phyloP scores from a whole-genome alignment of 2,113 vertebrate genomes.

The Danionella cerebrum region DNA sequence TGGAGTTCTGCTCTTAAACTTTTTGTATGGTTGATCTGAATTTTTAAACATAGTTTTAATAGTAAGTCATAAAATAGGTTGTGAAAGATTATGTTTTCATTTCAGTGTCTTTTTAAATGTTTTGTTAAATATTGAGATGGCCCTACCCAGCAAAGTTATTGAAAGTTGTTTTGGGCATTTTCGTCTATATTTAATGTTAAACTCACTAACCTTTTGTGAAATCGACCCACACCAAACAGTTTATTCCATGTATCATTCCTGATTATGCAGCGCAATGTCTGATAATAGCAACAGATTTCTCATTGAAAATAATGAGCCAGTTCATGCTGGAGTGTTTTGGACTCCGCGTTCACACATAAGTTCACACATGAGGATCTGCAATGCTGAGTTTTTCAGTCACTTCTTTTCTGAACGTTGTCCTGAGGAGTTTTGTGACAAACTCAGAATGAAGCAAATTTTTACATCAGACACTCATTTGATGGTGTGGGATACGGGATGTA shows the following conservation, averaged over 20 bases:
- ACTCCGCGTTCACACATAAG: constrained; percentile 19
- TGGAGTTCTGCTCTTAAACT: no score
- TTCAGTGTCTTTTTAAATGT: no score
- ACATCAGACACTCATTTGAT: background rate
- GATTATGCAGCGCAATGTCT: constrained; percentile 9
- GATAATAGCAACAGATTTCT: constrained; percentile 27
- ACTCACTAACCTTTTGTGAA: background rate
- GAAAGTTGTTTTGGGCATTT: background rate
- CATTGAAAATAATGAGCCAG: constrained; percentile 18
- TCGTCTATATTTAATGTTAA: background rate
- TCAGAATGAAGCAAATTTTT: background rate
- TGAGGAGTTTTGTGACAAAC: constrained; percentile 1
- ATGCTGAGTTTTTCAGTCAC: constrained; percentile 18
- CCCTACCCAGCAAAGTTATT: no score
- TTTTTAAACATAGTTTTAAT: no score
- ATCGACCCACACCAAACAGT: background rate
- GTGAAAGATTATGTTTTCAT: no score
- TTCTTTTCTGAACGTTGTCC: constrained; percentile 1
- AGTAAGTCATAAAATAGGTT: no score
- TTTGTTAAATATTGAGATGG: no score
- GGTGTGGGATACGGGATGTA: background rate
- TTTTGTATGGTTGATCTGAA: no score
- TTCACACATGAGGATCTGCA: constrained; percentile 21
- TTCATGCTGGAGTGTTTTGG: constrained; percentile 21
- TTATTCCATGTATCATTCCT: background rate